These are phyloP conservation scores for Petrophora chlorosata DNA, from an alignment of 2,888 invertebrate species.

Conservation along the genomic window DNA sequence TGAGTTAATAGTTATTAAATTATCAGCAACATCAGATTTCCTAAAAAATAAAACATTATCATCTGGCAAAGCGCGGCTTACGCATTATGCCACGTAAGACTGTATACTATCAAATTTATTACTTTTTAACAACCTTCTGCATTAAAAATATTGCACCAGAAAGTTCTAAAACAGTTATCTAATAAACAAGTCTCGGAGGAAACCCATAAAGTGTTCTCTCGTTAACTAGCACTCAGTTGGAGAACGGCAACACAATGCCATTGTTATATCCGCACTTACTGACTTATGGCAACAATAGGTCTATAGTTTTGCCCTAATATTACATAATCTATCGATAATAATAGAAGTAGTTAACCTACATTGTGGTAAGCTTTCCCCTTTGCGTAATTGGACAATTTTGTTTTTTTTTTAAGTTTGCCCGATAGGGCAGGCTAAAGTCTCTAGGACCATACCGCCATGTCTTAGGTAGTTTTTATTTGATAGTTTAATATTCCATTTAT, in stretches of 20 bases:
- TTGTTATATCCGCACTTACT: slow-evolving; percentile 21
- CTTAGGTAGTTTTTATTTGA: no score
- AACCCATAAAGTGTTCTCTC: slow-evolving; percentile 19
- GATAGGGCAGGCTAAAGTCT: no score
- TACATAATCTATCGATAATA: neutral
- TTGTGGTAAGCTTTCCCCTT: no score
- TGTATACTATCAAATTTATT: neutral
- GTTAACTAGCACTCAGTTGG: slow-evolving; percentile 11
- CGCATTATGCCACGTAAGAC: neutral
- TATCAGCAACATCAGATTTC: no score
- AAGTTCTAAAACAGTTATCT: slow-evolving; percentile 16
- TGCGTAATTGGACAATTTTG: no score
- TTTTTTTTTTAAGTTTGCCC: no score
- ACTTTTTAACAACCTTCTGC: neutral
- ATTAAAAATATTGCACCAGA: slow-evolving; percentile 4
- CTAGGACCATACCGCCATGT: no score
- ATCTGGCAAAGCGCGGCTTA: no score
- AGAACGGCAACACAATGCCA: slow-evolving; percentile 19
- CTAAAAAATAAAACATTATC: no score
- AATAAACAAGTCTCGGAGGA: slow-evolving; percentile 17
- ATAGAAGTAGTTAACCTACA: no score
- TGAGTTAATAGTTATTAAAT: no score
- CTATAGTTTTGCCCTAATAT: slow-evolving; percentile 3
- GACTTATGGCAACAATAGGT: slow-evolving; percentile 13
- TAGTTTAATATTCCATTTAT: no score